A percentile compares a stretch with the other conserved stretches of the same genome.
Evolutionary conservation across 2,797 vertebrate genomes (phyloP).

Genomic region (Epinephelus awoara): DNA sequence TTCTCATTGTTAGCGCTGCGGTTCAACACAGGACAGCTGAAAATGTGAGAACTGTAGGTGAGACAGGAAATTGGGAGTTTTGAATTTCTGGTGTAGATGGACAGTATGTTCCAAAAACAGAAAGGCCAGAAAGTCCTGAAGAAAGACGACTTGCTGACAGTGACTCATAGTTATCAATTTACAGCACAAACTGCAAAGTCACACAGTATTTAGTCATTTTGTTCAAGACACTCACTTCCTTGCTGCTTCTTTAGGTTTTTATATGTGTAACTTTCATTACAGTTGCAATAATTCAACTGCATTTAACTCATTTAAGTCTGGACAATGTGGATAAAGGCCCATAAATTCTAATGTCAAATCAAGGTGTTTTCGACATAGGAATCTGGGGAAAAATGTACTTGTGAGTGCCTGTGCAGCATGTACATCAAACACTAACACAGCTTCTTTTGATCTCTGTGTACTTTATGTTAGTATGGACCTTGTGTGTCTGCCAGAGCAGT

Average conservation of each 20-base stretch:
- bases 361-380: neutral
- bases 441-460: neutral
- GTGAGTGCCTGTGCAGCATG: neutral
- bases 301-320: neutral
- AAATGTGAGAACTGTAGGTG: neutral
- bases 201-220: neutral
- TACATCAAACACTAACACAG: neutral
- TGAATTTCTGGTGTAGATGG: neutral
- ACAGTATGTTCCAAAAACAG: constrained; percentile 13
- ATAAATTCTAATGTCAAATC: neutral
- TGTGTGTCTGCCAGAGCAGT: neutral
- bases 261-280: neutral
- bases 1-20: neutral
- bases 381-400: neutral
- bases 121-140: neutral
- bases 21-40: neutral
- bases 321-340: neutral
- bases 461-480: neutral
- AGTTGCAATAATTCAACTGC: neutral
- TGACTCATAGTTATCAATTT: neutral
- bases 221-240: neutral
- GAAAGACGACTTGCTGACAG: neutral
- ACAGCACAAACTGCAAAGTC: neutral
- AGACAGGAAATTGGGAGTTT: neutral
- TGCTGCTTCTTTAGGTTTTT: neutral